phyloP scores from a whole-genome alignment of 1,140 invertebrate genomes.

The Oncopodura yosiiana region DNA sequence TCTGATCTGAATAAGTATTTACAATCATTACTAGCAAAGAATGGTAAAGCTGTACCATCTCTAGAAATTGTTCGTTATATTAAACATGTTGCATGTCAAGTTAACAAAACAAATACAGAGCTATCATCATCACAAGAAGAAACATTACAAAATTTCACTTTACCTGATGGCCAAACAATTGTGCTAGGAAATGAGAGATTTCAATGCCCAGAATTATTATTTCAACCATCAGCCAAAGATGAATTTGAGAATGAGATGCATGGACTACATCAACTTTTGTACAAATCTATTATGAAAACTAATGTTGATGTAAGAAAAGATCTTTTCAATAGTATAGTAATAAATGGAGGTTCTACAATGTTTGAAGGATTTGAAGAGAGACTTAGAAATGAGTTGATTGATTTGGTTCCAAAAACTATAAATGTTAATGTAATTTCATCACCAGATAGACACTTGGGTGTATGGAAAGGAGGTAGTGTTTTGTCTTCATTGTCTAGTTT shows the following conservation, averaged over 20 bases:
- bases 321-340: slow-evolving; percentile 15
- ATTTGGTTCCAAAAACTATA: slow-evolving; percentile 1
- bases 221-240: slow-evolving; percentile 1
- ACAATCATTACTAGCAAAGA: background rate
- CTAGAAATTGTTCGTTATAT: slow-evolving; percentile 8
- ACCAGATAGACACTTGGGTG: slow-evolving; percentile 3
- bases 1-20: slow-evolving; percentile 5
- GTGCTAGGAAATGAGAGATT: background rate
- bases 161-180: slow-evolving; percentile 15
- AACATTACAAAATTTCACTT: no score
- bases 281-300: slow-evolving; percentile 20
- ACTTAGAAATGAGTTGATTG: slow-evolving; percentile 5
- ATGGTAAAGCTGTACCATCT: background rate
- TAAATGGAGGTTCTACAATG: slow-evolving; percentile 11
- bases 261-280: slow-evolving; percentile 13
- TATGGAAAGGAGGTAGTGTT: slow-evolving; percentile 48
- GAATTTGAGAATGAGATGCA: background rate
- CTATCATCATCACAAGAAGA: background rate
- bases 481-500: slow-evolving; percentile 17
- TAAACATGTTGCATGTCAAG: slow-evolving; percentile 9
- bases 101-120: background rate
- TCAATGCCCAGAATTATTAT: slow-evolving; percentile 12
- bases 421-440: slow-evolving; percentile 5
- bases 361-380: slow-evolving; percentile 15
- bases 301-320: slow-evolving; percentile 21